Conservation (phyloP, 2,113 vertebrate genomes). For the Heterotilapia buettikoferi region DNA sequence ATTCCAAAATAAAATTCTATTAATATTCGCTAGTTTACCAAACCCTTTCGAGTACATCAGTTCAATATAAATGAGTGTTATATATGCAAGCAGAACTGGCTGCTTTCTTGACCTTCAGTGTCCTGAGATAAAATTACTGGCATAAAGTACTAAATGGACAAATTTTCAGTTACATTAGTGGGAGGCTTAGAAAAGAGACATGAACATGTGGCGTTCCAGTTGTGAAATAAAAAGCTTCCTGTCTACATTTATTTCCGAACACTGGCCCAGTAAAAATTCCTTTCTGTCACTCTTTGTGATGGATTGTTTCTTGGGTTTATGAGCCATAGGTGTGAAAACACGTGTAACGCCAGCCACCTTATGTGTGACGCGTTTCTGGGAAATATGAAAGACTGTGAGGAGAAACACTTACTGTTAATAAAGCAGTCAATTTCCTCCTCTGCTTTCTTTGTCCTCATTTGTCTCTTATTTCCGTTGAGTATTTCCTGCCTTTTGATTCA, state of each 20-base stretch:
- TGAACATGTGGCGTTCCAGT: background rate
- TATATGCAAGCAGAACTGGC: background rate
- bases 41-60: background rate
- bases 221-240: background rate
- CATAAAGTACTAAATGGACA: background rate
- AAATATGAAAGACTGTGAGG: background rate
- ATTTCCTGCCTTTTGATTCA: background rate
- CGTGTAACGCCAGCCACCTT: background rate
- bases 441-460: background rate
- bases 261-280: background rate
- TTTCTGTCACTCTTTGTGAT: background rate
- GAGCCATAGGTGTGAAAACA: slow-evolving; percentile 16
- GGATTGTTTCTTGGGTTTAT: background rate
- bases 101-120: background rate
- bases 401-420: background rate
- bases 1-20: background rate
- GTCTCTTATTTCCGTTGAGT: background rate
- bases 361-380: background rate
- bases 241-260: background rate
- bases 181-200: background rate
- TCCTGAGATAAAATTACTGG: background rate
- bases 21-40: background rate
- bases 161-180: background rate
- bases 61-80: background rate
- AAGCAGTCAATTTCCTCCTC: background rate